Evolutionary conservation across 2,888 invertebrate genomes (phyloP).

Genomic region (Pammene fasciana): DNA sequence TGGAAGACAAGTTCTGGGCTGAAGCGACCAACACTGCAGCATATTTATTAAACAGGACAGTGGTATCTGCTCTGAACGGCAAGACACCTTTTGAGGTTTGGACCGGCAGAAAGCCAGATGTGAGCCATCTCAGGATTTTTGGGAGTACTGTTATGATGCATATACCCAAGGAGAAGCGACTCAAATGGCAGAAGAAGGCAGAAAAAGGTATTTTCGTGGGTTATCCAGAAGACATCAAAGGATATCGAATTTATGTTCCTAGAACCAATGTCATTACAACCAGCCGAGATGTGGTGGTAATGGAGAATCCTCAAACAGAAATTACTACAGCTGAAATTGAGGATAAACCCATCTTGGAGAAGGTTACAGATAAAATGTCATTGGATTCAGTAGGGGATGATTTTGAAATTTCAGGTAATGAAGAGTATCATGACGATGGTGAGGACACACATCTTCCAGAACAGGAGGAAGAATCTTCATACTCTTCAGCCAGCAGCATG

Average conservation of each 20-base stretch:
- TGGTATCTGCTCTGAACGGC: slow-evolving; percentile 15
- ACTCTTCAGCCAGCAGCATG: too few relatives aligned
- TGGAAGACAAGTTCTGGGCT: background rate
- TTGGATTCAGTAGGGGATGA: slow-evolving; percentile 47
- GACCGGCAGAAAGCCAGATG: slow-evolving; percentile 33
- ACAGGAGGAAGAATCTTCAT: slow-evolving; percentile 13
- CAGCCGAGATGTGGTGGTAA: slow-evolving; percentile 41
- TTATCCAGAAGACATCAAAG: slow-evolving; percentile 42
- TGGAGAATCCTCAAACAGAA: slow-evolving; percentile 17
- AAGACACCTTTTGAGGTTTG: slow-evolving; percentile 40
- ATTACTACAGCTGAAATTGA: background rate
- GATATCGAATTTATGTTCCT: slow-evolving; percentile 39
- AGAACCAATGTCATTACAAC: slow-evolving; percentile 30
- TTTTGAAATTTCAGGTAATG: background rate
- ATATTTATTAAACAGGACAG: slow-evolving; percentile 26
- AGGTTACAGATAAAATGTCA: slow-evolving; percentile 44
- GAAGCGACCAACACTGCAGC: slow-evolving; percentile 10
- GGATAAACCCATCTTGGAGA: background rate
- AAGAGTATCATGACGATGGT: slow-evolving; percentile 6
- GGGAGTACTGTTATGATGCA: slow-evolving; percentile 38
- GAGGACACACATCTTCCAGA: slow-evolving; percentile 37
- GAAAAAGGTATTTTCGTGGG: slow-evolving; percentile 38
- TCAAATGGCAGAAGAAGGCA: slow-evolving; percentile 20
- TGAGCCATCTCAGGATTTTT: slow-evolving; percentile 40
- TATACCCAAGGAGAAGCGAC: slow-evolving; percentile 36